A percentile compares a stretch with the other conserved stretches of the same genome.
Evolutionary conservation across 2,888 invertebrate species (phyloP).

Genomic region (Caenorhabditis macrosperma): DNA sequence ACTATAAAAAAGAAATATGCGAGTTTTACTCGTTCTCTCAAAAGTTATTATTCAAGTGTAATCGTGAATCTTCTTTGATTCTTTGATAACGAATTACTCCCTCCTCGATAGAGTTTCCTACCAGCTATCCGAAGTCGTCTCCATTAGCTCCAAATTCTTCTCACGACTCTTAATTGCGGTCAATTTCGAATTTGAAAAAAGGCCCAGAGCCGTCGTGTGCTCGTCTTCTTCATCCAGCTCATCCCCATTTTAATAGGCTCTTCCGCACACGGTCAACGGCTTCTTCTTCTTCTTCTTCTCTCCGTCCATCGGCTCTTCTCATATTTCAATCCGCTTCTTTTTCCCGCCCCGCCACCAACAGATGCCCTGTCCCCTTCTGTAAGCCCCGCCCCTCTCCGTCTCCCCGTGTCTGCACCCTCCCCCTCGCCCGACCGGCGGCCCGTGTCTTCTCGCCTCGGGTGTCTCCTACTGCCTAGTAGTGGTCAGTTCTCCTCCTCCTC

Average conservation of each 20-base stretch:
- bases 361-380: slow-evolving; percentile 52
- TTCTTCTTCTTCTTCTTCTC: slow-evolving; percentile 15
- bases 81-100: no score
- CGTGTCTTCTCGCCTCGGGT: slow-evolving; percentile 48
- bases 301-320: slow-evolving; percentile 40
- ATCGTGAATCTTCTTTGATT: no score
- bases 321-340: slow-evolving; percentile 53
- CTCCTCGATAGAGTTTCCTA: not conserved
- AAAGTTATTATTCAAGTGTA: no score
- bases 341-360: slow-evolving; percentile 36
- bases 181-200: slow-evolving; percentile 24
- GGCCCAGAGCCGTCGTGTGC: not conserved
- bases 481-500: slow-evolving; percentile 43
- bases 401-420: slow-evolving; percentile 39
- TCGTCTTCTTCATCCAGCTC: slow-evolving; percentile 43
- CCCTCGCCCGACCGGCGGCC: slow-evolving; percentile 27
- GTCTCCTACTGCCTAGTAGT: slow-evolving; percentile 55
- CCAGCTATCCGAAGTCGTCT: not conserved
- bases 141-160: slow-evolving; percentile 37
- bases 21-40: no score
- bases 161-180: slow-evolving; percentile 49
- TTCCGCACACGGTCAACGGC: slow-evolving; percentile 39
- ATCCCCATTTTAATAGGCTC: slow-evolving; percentile 57
- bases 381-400: slow-evolving; percentile 35
- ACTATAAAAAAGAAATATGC: no score